Base-by-base conservation (phyloP, 2,888 invertebrate genomes). In the Habroteleia sp. region DNA sequence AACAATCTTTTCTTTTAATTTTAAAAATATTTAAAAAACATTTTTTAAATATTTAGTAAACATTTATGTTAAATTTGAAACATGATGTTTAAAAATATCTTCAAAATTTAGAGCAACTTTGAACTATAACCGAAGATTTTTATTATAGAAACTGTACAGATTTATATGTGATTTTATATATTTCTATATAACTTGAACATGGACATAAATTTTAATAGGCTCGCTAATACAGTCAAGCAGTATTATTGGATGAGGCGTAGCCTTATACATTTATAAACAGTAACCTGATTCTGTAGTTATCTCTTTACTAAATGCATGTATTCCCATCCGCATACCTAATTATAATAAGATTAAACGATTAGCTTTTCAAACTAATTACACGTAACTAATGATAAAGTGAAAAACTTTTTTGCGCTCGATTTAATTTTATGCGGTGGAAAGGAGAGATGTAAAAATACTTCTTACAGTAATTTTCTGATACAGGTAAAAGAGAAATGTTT, bases 241-340 rank as follows among this genome's bases (percentile, higher is more conserved):
- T 56, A 58, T 72, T 56, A 63, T 50, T 63, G 48, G 72, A 72
- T 58, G 63, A 56, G 44, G 39, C 52, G 41, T 41, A 63, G 63
- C 25, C 63, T 48, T 50, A 63, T 50, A 72, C 48, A 50, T 63
- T 72, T 72, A 72, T 56, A 72, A 72, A 63, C 72, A 63, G 48
- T 56, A 72, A 72, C 72, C 46, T 56, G 63, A 72, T 63, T 72
- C 63, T 63, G 42, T 20, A 54, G 72, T 72, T 72, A 72, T 71
- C 71, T 62, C 71, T 48, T 37, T 54, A 46, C 54, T 41, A 46
- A 62, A 69, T 41, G 41, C 31, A 50, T 35, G 63, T 48, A 48
- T 56, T 50, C 56, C 35, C 56, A 72, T 56, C 46, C 54, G 42
- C 62, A 39, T 56, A 23, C 63, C 41, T 72, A 63, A 72, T 72